These are phyloP conservation scores for Amphilophus citrinellus DNA, from an alignment of 2,113 vertebrate species.

Conservation along the genomic window DNA sequence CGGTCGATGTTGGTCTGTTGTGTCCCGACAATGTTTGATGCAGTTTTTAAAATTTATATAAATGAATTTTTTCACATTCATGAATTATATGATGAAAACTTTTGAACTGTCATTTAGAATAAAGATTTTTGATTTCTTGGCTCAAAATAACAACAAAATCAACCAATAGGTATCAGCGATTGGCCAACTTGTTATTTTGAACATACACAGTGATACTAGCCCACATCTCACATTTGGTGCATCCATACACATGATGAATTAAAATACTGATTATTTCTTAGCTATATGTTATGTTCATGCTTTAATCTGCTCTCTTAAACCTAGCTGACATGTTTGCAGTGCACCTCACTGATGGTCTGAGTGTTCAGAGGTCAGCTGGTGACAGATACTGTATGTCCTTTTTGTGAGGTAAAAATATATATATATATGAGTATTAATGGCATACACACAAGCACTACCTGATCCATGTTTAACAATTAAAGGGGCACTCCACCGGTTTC, in stretches of 20 bases:
- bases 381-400: not conserved
- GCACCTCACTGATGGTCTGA: not conserved
- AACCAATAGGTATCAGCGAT: not conserved
- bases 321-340: not conserved
- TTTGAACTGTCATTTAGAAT: too few relatives aligned
- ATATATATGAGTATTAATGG: not conserved
- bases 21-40: too few relatives aligned
- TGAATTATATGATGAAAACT: too few relatives aligned
- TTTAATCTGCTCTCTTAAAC: not conserved
- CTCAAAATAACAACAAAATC: not conserved
- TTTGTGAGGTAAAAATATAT: too few relatives aligned
- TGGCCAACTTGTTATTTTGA: not conserved
- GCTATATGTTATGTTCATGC: not conserved
- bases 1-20: too few relatives aligned
- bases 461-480: not conserved
- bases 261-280: not conserved
- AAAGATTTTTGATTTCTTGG: too few relatives aligned
- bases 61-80: too few relatives aligned
- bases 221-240: not conserved
- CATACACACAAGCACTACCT: not conserved
- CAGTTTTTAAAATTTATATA: too few relatives aligned
- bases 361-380: accelerated
- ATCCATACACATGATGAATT: not conserved
- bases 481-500: accelerated
- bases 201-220: not conserved